phyloP scores from a whole-genome alignment of 1,140 invertebrate species.

The Pseudobourletiella spinata region DNA sequence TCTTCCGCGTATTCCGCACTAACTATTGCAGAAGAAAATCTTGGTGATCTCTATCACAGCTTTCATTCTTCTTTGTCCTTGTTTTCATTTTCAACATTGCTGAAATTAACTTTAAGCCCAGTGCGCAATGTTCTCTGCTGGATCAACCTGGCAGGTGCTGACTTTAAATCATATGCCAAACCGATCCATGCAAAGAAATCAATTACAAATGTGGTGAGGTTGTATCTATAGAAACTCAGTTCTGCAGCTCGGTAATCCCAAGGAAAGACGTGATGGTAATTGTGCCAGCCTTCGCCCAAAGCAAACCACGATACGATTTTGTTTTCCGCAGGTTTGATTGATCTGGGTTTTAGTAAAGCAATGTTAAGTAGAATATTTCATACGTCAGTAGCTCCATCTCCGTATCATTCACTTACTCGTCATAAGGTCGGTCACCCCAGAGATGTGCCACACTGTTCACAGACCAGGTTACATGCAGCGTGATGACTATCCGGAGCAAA shows the following conservation, averaged over 20 bases:
- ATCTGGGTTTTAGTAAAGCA: constrained; percentile 30
- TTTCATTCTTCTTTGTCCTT: too few species aligned
- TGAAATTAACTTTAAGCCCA: too few species aligned
- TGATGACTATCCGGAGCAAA: constrained; percentile 75
- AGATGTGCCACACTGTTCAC: constrained; percentile 71
- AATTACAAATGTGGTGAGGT: constrained; percentile 45
- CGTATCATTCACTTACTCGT: constrained; percentile 42
- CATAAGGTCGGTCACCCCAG: constrained; percentile 51
- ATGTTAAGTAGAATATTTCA: too few species aligned
- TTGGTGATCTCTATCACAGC: too few species aligned
- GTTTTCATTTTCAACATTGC: too few species aligned
- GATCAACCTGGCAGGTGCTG: too few species aligned
- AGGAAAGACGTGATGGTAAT: constrained; percentile 93
- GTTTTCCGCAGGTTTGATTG: constrained; percentile 66
- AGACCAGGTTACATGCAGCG: constrained; percentile 87
- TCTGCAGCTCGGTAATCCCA: constrained; percentile 85
- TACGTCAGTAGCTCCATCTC: too few species aligned
- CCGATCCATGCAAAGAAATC: constrained; percentile 44
- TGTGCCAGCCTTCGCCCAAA: constrained; percentile 82
- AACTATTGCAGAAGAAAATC: too few species aligned
- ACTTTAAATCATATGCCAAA: constrained; percentile 10
- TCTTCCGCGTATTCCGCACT: too few species aligned
- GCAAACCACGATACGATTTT: constrained; percentile 57
- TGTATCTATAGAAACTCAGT: constrained; percentile 48
- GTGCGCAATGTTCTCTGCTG: too few species aligned